These are phyloP conservation scores for Poeciliopsis retropinna DNA, from an alignment of 2,113 vertebrate species.

Conservation along the genomic window DNA sequence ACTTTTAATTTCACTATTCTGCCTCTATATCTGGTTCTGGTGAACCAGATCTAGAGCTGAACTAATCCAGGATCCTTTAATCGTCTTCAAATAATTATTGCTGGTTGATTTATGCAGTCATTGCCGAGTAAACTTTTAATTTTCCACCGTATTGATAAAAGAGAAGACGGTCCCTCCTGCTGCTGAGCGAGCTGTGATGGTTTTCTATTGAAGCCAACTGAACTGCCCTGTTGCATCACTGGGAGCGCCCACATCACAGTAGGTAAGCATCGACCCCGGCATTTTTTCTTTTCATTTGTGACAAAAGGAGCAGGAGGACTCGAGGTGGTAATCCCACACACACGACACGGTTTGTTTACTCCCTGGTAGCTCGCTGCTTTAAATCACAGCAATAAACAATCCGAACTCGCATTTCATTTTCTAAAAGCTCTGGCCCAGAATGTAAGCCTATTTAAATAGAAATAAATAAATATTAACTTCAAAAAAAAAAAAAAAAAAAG, in stretches of 20 bases:
- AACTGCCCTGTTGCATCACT: slow-evolving; percentile 37
- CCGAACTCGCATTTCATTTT: neutral
- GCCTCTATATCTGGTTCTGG: too few species aligned
- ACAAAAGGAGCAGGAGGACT: slow-evolving; percentile 36
- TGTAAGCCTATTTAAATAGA: neutral
- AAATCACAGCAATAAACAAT: slow-evolving; percentile 9
- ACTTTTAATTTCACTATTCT: too few species aligned
- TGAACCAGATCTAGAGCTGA: neutral
- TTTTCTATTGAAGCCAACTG: slow-evolving; percentile 23
- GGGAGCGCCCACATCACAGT: slow-evolving; percentile 25
- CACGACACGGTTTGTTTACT: slow-evolving; percentile 18
- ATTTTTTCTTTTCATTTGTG: slow-evolving; percentile 39
- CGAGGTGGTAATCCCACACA: slow-evolving; percentile 29
- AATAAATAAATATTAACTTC: neutral
- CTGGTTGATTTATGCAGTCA: neutral
- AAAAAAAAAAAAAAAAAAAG: neutral
- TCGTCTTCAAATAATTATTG: neutral
- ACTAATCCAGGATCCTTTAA: neutral
- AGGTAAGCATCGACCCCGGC: slow-evolving; percentile 27
- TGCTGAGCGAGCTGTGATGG: neutral
- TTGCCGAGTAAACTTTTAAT: neutral
- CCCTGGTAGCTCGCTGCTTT: neutral
- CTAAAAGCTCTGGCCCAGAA: neutral
- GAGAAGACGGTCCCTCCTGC: neutral
- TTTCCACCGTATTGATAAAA: neutral